Percentiles rank a stretch among this genome's conserved stretches.
Evolutionary conservation across 2,888 invertebrate genomes (phyloP).

Genomic region (Hydrotaea diabolus): DNA sequence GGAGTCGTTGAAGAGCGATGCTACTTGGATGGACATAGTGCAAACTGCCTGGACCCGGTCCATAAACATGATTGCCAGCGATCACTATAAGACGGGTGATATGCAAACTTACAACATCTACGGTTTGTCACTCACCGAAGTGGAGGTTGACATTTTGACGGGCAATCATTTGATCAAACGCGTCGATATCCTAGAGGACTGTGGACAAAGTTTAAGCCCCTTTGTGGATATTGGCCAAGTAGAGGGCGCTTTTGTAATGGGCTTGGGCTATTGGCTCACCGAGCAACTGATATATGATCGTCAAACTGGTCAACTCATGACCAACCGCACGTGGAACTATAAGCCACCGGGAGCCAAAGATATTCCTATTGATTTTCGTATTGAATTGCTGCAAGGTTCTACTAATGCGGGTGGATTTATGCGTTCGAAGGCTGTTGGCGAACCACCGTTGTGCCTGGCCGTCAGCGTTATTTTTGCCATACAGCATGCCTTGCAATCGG

Average conservation of each 20-base stretch:
- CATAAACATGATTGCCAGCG: conserved; percentile 83
- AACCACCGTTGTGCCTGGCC: conserved; percentile 82
- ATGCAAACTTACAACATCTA: conserved; percentile 84
- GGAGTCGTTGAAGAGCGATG: conserved; percentile 53
- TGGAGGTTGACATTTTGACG: conserved; percentile 89
- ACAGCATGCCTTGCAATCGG: conserved; percentile 85
- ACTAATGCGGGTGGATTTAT: conserved; percentile 85
- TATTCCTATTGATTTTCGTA: conserved; percentile 87
- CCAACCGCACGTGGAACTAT: conserved; percentile 90
- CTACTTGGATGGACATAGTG: conserved; percentile 83
- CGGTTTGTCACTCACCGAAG: conserved; percentile 85
- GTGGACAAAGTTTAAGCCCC: conserved; percentile 87
- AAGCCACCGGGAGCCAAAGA: conserved; percentile 88
- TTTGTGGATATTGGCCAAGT: conserved; percentile 87
- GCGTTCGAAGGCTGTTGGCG: conserved; percentile 86
- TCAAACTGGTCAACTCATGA: conserved; percentile 84
- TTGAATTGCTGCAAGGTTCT: conserved; percentile 85
- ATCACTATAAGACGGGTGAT: conserved; percentile 82
- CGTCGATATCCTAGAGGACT: conserved; percentile 87
- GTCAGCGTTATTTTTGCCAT: conserved; percentile 84
- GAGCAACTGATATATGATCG: conserved; percentile 86
- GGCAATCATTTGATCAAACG: conserved; percentile 86
- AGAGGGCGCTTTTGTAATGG: conserved; percentile 90
- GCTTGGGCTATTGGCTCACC: conserved; percentile 86
- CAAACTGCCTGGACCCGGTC: conserved; percentile 81